Evolutionary conservation across 2,113 vertebrate species (phyloP), one percentile per base, ranked within the genome.

Genomic region (Mirza zaza): DNA sequence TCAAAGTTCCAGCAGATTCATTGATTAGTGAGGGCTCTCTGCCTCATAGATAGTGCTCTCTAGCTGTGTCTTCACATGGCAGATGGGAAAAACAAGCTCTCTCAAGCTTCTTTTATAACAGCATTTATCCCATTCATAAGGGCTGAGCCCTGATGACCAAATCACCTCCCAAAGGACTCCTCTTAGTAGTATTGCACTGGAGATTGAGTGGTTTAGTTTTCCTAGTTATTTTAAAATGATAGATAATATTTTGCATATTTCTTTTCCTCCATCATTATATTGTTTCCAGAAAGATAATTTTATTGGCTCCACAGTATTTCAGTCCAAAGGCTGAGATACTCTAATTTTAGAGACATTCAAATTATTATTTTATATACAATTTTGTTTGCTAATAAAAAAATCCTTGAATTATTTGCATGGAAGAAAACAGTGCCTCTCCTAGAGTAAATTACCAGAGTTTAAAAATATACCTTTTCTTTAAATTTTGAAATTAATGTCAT

Each of bases 401-500:
- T 1, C 20, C 11, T 87, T 81, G 79, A 67, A 27, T 23, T 39
- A 70, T 77, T 97, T 92, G 27, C 13, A 21, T 12, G 39, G 63
- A 93, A 65, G 85, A 79, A 94, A 87, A 52, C 36, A 45, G 8
- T 91, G 32, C 34, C 65, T 84, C 90, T 93, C 27, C 20, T 92
- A 6, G 21, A 75, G 20, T 57, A 32, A 91, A 86, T 79, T 36
- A 65, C 80, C 18, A 77, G 20, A 50, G 1, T 95, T 97, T 83
- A 63, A 93, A 84, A 79, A 14, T 63, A n/a, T 0, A 42, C 29
- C 32, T 81, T 87, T 68, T 27, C 52, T 67, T 93, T 97, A 86
- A 20, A 92, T 77, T 70, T 70, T 88, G 79, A 95, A 95, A 73
- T 92, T 42, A 68, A 88, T 59, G 39, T 83, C 21, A 50, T 70